These are phyloP conservation scores for Lerista edwardsae DNA, from an alignment of 2,797 vertebrate species.

Conservation along the genomic window DNA sequence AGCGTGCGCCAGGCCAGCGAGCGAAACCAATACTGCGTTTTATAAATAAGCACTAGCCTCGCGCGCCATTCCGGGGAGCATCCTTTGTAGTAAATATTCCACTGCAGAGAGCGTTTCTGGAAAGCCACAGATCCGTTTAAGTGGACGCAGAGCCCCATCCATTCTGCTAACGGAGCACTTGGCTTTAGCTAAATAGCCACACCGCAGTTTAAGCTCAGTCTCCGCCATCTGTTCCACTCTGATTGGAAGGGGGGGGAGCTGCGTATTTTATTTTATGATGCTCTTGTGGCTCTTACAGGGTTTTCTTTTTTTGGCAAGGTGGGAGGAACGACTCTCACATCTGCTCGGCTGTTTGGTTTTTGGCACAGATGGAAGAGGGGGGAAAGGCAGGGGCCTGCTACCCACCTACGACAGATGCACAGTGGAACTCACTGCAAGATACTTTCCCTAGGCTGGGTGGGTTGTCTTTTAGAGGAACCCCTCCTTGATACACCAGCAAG, in stretches of 20 bases:
- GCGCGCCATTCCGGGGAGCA: conserved; percentile 41
- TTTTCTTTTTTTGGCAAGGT: neutral
- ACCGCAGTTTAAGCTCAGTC: conserved; percentile 47
- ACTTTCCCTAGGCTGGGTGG: neutral
- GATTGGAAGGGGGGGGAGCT: conserved; percentile 31
- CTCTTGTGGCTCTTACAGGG: conserved; percentile 2
- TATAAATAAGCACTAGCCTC: conserved; percentile 58
- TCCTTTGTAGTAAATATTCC: conserved; percentile 49
- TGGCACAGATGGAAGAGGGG: conserved; percentile 14
- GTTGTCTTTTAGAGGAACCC: neutral
- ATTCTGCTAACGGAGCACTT: conserved; percentile 45
- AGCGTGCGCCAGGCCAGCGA: conserved; percentile 39
- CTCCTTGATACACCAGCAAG: neutral
- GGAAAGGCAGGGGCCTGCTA: conserved; percentile 11
- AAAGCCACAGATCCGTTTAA: conserved; percentile 51
- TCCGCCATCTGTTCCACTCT: conserved; percentile 52
- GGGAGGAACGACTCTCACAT: fast-evolving
- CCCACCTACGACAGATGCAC: neutral
- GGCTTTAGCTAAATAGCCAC: conserved; percentile 41
- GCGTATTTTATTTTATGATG: conserved; percentile 23
- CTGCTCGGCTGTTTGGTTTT: neutral
- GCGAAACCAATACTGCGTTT: conserved; percentile 66
- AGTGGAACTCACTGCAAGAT: neutral
- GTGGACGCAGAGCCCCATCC: conserved; percentile 44
- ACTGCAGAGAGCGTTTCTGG: conserved; percentile 66